Base-by-base conservation (phyloP, 1,140 invertebrate genomes). In the Helicoverpa armigera region DNA sequence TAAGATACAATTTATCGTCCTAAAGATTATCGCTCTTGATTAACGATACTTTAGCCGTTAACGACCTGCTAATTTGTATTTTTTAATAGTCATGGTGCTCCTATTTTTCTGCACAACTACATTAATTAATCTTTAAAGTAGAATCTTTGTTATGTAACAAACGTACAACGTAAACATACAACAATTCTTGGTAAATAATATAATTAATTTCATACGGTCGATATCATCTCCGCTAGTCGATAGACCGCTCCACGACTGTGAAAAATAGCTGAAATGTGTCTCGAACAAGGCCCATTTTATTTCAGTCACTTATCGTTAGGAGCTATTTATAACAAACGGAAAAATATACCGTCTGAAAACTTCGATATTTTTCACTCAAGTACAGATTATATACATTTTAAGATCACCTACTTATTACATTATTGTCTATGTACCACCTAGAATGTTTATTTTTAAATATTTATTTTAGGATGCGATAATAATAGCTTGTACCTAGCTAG, bases 251-350 rank as follows among this genome's bases (percentile, higher is more conserved):
- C 18, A 16, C 16, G 54, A 18, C 35, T 14, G 53, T n/a, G 13
- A 29, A 61, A 31, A 61, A 61, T 61, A 61, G 60, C 60, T 61
- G 23, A 61, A 61, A 61, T 35, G 60, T 61, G 60, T 61, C 23
- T 61, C 11, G 23, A 29, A 35, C 29, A 54, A 31, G 60, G 18
- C 29, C 60, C 60, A 61, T 61, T 61, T 58, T 61, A 61, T 61
- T 61, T 61, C 60, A 61, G 60, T 31, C 60, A 61, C 60, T 61
- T 61, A 61, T 61, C 60, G 60, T 61, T 61, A 23, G 29, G 13
- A 14, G 60, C 60, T 61, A 61, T 61, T 61, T 31, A 61, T 61
- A 61, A 61, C 60, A 61, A 23, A 31, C 13, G 29, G 4, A 61
- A 23, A 61, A 61, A 61, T 31, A 61, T 31, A 0, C 29, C 60